These are phyloP conservation scores for Entomyzon cyanotis DNA, from an alignment of 2,113 vertebrate species.

Conservation along the genomic window DNA sequence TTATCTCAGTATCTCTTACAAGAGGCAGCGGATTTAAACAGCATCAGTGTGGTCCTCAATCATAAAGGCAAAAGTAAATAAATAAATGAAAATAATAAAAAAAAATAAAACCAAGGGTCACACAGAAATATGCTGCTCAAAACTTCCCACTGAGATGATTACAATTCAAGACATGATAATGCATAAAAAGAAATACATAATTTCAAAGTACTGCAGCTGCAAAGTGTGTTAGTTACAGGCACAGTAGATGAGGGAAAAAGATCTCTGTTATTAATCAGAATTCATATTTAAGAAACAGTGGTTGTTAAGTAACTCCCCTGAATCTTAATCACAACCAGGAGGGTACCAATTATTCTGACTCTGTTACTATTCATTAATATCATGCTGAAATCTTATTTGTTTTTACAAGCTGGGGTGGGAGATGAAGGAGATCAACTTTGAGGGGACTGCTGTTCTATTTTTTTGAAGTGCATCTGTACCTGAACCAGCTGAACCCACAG, in stretches of 20 bases:
- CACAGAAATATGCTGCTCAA: background rate
- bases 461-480: background rate
- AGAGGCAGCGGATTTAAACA: background rate
- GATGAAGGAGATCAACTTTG: background rate
- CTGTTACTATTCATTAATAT: constrained; percentile 53
- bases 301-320: constrained; percentile 41
- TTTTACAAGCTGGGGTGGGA: background rate
- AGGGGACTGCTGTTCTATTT: background rate
- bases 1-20: background rate
- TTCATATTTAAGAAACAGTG: constrained; percentile 48
- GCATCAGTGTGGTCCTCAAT: background rate
- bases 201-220: background rate
- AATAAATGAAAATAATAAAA: background rate
- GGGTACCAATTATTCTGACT: constrained; percentile 54
- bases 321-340: constrained; percentile 44
- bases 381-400: constrained; percentile 26
- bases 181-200: background rate
- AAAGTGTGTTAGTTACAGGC: background rate
- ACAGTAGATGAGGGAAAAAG: background rate
- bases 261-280: constrained; percentile 54
- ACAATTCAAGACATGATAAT: background rate
- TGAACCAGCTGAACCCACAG: background rate
- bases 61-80: background rate
- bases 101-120: background rate
- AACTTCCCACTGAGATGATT: background rate